These are phyloP conservation scores for Colletes gigas DNA, from an alignment of 1,140 invertebrate genomes.

Conservation along the genomic window DNA sequence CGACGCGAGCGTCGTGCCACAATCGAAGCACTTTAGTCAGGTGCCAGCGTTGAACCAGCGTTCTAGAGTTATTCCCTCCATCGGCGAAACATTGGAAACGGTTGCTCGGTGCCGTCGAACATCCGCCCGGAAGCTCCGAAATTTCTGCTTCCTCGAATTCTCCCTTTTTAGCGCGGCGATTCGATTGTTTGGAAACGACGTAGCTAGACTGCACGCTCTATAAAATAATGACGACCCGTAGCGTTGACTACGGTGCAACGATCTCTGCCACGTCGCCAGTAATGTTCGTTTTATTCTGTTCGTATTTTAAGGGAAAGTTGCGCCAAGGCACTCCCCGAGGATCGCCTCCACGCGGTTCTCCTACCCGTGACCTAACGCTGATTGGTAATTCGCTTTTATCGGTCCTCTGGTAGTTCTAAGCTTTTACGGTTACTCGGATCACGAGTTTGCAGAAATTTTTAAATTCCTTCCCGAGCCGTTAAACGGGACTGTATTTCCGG, in stretches of 20 bases:
- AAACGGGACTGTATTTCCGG: background rate
- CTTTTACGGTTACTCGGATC: conserved; percentile 18
- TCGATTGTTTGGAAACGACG: background rate
- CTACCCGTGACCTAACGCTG: conserved; percentile 2
- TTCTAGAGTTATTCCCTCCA: background rate
- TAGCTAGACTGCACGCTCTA: background rate
- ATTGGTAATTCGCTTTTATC: conserved; percentile 45
- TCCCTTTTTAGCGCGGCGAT: background rate
- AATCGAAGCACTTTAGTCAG: conserved; percentile 54
- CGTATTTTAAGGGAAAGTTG: background rate
- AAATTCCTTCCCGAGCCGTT: background rate
- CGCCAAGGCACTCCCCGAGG: background rate
- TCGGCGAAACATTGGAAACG: background rate
- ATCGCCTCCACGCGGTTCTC: background rate
- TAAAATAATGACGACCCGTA: background rate
- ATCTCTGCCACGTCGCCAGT: background rate
- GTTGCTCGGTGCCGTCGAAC: background rate
- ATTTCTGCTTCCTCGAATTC: background rate
- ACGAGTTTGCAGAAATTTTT: conserved; percentile 9
- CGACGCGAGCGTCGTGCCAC: conserved; percentile 21
- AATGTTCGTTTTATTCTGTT: background rate
- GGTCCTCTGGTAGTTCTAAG: conserved; percentile 3
- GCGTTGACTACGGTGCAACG: background rate
- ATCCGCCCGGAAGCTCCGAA: background rate
- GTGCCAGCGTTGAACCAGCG: background rate